A percentile compares a stretch with the other conserved stretches of the same genome.
Evolutionary conservation across 2,888 invertebrate genomes (phyloP).

Genomic region (Cephus sareptanus): DNA sequence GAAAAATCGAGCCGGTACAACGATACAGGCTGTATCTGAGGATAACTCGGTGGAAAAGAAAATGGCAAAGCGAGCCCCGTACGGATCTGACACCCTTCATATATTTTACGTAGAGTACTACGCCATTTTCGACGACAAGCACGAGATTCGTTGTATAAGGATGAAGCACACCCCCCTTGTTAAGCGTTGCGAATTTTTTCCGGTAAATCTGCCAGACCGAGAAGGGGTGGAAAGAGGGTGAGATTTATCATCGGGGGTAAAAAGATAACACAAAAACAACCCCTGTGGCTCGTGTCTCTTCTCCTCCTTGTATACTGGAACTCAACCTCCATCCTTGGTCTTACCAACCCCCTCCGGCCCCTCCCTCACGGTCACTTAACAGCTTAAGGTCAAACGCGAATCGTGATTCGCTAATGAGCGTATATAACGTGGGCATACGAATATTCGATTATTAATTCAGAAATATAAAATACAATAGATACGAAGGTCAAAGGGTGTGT

Average conservation of each 20-base stretch:
- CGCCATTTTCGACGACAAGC: constrained; percentile 5
- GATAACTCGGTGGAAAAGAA: background rate
- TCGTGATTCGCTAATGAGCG: background rate
- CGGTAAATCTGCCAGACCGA: constrained; percentile 37
- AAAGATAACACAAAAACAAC: constrained; percentile 47
- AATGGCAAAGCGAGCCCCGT: background rate
- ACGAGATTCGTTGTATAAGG: constrained; percentile 1
- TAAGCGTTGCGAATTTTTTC: constrained; percentile 40
- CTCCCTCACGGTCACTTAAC: background rate
- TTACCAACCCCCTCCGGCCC: constrained; percentile 15
- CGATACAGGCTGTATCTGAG: background rate
- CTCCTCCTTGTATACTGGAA: constrained; percentile 11
- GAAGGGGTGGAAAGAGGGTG: constrained; percentile 13
- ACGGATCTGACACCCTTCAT: background rate
- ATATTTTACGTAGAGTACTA: background rate
- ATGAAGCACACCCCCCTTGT: constrained; percentile 26
- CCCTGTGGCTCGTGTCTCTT: constrained; percentile 25
- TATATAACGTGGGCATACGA: background rate
- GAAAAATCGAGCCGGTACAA: background rate
- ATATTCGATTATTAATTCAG: background rate
- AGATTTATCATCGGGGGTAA: constrained; percentile 53
- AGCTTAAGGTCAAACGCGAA: background rate
- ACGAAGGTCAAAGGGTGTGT: too few species aligned
- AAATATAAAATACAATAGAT: background rate
- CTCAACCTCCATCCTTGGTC: constrained; percentile 15